phyloP scores from a whole-genome alignment of 2,888 invertebrate genomes.

The Autographa pulchrina region DNA sequence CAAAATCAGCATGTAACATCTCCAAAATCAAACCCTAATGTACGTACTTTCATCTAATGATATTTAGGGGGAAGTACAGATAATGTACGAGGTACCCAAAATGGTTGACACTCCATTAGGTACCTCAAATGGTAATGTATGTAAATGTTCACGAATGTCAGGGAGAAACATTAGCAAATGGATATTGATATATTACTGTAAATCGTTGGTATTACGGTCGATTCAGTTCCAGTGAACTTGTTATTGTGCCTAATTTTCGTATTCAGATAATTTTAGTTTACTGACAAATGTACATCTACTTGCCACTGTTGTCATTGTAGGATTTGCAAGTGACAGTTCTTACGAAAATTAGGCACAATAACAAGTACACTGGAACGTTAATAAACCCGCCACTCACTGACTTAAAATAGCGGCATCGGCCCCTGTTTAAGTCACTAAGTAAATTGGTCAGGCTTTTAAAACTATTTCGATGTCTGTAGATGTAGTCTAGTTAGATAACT shows the following conservation, averaged over 20 bases:
- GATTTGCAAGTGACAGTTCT: no score
- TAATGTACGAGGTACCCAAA: constrained; percentile 14
- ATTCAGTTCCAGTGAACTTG: not conserved
- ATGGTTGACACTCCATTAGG: constrained; percentile 22
- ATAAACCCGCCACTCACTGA: no score
- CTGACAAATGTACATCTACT: no score
- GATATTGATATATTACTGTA: constrained; percentile 6
- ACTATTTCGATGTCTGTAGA: no score
- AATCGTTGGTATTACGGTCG: not conserved
- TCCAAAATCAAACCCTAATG: constrained; percentile 4
- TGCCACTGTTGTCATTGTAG: no score
- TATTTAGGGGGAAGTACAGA: constrained; percentile 4
- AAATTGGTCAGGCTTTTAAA: no score
- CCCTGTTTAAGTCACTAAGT: no score
- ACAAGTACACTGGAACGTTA: no score
- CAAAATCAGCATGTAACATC: not conserved
- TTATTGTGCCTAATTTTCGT: not conserved
- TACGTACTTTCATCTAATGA: not conserved
- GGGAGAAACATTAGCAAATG: constrained; percentile 2
- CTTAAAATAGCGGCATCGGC: no score
- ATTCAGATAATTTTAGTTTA: no score
- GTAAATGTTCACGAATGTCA: constrained; percentile 3
- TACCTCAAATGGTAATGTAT: constrained; percentile 10
- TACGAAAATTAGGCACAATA: no score
- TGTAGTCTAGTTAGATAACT: no score